phyloP scores from a whole-genome alignment of 2,113 vertebrate genomes.

The Blennius ocellaris region DNA sequence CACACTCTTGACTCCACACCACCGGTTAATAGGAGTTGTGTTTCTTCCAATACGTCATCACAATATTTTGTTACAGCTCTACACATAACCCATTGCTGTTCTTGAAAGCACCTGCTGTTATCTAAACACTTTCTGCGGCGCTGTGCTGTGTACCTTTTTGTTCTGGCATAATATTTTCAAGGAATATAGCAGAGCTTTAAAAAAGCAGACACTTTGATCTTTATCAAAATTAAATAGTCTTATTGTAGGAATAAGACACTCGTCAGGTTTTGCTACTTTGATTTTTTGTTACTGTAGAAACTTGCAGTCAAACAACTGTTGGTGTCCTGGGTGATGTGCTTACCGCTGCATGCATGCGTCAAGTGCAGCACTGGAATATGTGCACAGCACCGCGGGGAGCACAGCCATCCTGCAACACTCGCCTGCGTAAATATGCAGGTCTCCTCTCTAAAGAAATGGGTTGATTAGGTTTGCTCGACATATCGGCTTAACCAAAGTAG shows the following conservation, averaged over 20 bases:
- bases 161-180: background rate
- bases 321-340: background rate
- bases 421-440: background rate
- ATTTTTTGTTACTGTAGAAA: too few relatives aligned
- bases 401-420: background rate
- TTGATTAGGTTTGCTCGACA: background rate
- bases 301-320: background rate
- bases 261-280: too few relatives aligned
- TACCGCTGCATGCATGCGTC: background rate
- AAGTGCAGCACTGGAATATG: background rate
- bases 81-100: background rate
- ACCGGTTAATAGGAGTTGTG: background rate
- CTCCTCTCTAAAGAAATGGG: background rate
- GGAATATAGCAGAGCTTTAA: background rate
- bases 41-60: background rate
- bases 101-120: background rate
- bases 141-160: too few relatives aligned
- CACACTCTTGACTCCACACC: background rate
- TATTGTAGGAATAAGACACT: background rate
- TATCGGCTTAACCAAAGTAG: background rate
- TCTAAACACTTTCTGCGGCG: background rate
- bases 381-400: background rate
- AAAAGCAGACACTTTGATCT: background rate
- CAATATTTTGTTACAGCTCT: background rate
- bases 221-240: background rate